These are phyloP conservation scores for Calcarius lapponicus DNA, from an alignment of 2,797 vertebrate species.

Conservation along the genomic window DNA sequence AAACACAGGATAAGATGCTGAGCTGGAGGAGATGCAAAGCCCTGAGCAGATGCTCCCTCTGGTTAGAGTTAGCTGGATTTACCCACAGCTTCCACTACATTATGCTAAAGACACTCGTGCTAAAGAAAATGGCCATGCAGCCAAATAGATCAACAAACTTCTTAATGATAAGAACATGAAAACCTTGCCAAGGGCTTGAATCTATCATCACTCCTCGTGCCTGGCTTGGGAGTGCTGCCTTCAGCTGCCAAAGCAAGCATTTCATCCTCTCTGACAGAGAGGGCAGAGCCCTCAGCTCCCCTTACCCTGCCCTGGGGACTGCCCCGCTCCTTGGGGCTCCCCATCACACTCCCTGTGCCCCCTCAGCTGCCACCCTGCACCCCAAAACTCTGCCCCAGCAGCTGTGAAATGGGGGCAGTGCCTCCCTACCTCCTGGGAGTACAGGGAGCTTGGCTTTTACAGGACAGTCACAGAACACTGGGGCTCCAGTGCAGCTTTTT, in stretches of 20 bases:
- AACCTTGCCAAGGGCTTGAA: background rate
- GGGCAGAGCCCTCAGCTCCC: background rate
- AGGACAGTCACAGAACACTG: no score
- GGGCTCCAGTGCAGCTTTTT: background rate
- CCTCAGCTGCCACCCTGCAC: background rate
- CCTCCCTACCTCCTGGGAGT: background rate
- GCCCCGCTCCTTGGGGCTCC: background rate
- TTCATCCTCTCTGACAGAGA: background rate
- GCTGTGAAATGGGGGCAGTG: background rate
- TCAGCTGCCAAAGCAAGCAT: slow-evolving; percentile 12
- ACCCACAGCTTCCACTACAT: background rate
- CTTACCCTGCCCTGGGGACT: background rate
- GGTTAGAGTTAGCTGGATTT: background rate
- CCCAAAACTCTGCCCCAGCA: background rate
- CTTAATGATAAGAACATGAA: background rate
- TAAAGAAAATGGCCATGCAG: background rate
- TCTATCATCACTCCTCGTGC: background rate
- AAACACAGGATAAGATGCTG: background rate
- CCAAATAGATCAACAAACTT: background rate
- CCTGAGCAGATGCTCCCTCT: background rate
- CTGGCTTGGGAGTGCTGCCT: background rate
- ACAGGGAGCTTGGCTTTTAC: background rate
- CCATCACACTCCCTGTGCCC: background rate
- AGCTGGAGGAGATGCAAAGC: background rate
- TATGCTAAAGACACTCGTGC: background rate